Percentiles rank a stretch among this genome's conserved stretches.
phyloP scores from a whole-genome alignment of 2,888 invertebrate genomes.

The Leptopilina drosophilae region DNA sequence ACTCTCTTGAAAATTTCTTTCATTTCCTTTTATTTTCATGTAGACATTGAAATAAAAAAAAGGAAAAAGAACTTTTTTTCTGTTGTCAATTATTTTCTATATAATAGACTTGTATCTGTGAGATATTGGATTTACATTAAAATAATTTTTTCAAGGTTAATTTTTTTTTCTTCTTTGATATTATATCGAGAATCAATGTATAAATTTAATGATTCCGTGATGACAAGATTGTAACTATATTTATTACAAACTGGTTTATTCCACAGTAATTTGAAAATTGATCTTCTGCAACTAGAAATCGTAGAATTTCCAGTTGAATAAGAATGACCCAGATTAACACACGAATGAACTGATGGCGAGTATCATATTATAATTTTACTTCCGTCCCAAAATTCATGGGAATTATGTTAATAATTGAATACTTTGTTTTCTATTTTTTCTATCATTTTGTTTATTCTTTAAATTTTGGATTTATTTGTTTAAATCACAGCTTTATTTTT shows the following conservation, averaged over 20 bases:
- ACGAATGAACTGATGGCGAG: neutral
- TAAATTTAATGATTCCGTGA: neutral
- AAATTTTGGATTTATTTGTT: too few relatives aligned
- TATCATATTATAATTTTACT: conserved; percentile 17
- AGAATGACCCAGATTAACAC: conserved; percentile 27
- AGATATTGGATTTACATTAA: conserved; percentile 4
- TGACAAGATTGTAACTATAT: neutral
- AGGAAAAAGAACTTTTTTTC: too few relatives aligned
- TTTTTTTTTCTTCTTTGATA: neutral
- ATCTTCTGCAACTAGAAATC: conserved; percentile 20
- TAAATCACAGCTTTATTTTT: too few relatives aligned
- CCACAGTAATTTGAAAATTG: conserved; percentile 17
- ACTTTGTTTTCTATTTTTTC: too few relatives aligned
- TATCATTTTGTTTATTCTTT: too few relatives aligned
- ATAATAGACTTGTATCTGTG: neutral
- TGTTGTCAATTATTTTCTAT: neutral
- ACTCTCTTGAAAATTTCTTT: too few relatives aligned
- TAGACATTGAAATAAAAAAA: too few relatives aligned
- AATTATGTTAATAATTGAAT: neutral
- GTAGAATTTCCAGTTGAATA: conserved; percentile 31
- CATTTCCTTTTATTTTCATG: too few relatives aligned
- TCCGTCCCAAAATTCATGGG: neutral
- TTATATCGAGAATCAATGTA: neutral
- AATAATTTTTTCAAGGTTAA: too few relatives aligned
- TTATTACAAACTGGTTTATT: conserved; percentile 22